These are phyloP conservation scores for Neogobius melanostomus DNA, from an alignment of 2,113 vertebrate species.

Conservation along the genomic window DNA sequence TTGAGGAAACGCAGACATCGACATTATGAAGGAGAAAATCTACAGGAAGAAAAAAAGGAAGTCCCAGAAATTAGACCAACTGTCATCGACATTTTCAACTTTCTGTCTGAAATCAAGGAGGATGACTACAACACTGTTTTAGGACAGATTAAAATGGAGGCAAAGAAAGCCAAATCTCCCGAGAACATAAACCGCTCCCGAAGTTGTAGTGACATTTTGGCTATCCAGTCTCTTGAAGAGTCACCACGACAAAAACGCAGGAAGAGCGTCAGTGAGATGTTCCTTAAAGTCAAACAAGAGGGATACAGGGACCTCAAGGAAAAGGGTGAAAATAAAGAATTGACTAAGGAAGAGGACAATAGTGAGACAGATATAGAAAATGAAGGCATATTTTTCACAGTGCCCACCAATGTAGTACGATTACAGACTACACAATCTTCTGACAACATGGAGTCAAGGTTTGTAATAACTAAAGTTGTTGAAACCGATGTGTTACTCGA, in stretches of 20 bases:
- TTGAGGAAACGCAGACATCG: conserved; percentile 89
- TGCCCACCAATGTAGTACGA: background rate
- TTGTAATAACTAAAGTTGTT: conserved; percentile 57
- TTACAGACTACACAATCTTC: conserved; percentile 25
- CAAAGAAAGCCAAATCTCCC: conserved; percentile 32
- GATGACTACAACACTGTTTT: conserved; percentile 93
- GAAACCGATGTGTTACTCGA: conserved; percentile 23
- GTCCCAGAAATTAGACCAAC: conserved; percentile 39
- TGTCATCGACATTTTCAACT: conserved; percentile 90
- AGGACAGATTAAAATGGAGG: conserved; percentile 83
- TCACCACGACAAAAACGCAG: conserved; percentile 65
- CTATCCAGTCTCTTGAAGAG: conserved; percentile 65
- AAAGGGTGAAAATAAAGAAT: conserved; percentile 53
- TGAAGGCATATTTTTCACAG: conserved; percentile 41
- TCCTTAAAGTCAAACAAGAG: conserved; percentile 47
- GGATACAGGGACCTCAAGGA: conserved; percentile 42
- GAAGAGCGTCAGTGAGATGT: conserved; percentile 77
- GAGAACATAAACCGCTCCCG: conserved; percentile 75
- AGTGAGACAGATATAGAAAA: conserved; percentile 71
- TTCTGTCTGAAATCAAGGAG: conserved; percentile 87
- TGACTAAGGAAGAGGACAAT: conserved; percentile 46
- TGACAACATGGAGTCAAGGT: conserved; percentile 35
- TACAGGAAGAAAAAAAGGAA: conserved; percentile 29
- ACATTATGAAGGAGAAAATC: conserved; percentile 76
- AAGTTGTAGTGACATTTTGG: conserved; percentile 74